Percentiles rank a stretch among this genome's conserved stretches.
Conservation (phyloP, 1,140 invertebrate genomes). For the Polyergus mexicanus region DNA sequence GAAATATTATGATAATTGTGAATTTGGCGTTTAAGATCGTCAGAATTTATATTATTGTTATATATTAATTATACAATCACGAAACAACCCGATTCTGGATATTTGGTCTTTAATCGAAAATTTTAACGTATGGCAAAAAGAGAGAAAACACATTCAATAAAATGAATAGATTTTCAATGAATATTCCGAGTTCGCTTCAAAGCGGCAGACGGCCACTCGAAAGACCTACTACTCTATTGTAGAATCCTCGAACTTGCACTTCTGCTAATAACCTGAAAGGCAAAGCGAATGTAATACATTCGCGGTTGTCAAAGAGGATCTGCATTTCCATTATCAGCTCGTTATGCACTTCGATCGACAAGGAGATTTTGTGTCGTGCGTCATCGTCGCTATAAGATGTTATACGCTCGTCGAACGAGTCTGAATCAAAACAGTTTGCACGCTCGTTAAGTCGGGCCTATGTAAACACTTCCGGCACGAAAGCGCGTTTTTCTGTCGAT, state of each 20-base stretch:
- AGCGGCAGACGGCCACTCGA: background rate
- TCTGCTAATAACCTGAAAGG: background rate
- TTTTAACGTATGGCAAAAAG: background rate
- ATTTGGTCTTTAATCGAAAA: background rate
- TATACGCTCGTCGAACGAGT: background rate
- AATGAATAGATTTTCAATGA: background rate
- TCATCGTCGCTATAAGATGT: background rate
- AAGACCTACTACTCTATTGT: conserved; percentile 1
- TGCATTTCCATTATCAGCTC: conserved; percentile 32
- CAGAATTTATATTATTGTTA: too few species aligned
- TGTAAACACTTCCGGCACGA: conserved; percentile 74
- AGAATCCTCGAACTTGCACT: conserved; percentile 23
- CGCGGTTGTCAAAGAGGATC: conserved; percentile 16
- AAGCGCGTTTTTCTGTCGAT: conserved; percentile 48
- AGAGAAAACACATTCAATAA: background rate
- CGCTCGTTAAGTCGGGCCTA: conserved; percentile 67
- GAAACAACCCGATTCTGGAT: background rate
- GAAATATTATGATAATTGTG: too few species aligned
- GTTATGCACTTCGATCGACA: conserved; percentile 14
- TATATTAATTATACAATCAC: too few species aligned
- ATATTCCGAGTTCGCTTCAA: background rate
- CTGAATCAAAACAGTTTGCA: conserved; percentile 58
- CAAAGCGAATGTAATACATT: conserved; percentile 12
- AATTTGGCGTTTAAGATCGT: too few species aligned
- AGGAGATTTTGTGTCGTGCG: background rate